Percentiles rank a stretch among this genome's conserved stretches.
Evolutionary conservation across 2,797 vertebrate genomes (phyloP).

Genomic region (Anableps anableps): DNA sequence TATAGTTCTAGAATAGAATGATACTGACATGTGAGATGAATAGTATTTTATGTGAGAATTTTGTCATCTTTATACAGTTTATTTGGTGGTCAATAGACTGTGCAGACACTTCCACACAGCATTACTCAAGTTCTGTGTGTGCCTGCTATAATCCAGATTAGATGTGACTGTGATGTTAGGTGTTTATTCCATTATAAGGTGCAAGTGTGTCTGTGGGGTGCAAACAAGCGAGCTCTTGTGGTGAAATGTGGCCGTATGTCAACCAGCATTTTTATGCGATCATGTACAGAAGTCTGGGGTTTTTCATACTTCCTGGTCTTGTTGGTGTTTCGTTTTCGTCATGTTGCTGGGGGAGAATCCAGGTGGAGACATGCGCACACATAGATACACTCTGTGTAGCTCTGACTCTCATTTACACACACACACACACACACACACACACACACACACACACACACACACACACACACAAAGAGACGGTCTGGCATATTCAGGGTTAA

Average conservation of each 20-base stretch:
- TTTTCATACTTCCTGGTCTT: slow-evolving; percentile 68
- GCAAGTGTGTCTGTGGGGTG: background rate
- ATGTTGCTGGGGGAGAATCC: slow-evolving; percentile 77
- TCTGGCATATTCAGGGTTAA: slow-evolving; percentile 85
- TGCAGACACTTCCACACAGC: slow-evolving; percentile 7
- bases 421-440: slow-evolving; percentile 27
- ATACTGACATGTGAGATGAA: slow-evolving; percentile 7
- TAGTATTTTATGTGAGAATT: background rate
- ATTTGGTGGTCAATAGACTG: slow-evolving; percentile 2
- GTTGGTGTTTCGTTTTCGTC: slow-evolving; percentile 64
- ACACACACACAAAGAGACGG: slow-evolving; percentile 47
- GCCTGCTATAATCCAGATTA: background rate
- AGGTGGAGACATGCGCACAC: slow-evolving; percentile 76
- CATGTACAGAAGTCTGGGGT: slow-evolving; percentile 48
- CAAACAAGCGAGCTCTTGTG: background rate
- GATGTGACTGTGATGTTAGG: slow-evolving; percentile 11
- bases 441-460: slow-evolving; percentile 33
- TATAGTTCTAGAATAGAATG: slow-evolving; percentile 23
- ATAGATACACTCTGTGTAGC: slow-evolving; percentile 42
- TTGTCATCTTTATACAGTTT: background rate
- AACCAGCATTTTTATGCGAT: slow-evolving; percentile 57
- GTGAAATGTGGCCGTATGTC: slow-evolving; percentile 10
- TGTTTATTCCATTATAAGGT: slow-evolving; percentile 20
- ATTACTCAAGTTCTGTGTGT: background rate
- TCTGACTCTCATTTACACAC: slow-evolving; percentile 24